Evolutionary conservation across 2,113 vertebrate species (phyloP).

Genomic region (Gobiocypris rarus): DNA sequence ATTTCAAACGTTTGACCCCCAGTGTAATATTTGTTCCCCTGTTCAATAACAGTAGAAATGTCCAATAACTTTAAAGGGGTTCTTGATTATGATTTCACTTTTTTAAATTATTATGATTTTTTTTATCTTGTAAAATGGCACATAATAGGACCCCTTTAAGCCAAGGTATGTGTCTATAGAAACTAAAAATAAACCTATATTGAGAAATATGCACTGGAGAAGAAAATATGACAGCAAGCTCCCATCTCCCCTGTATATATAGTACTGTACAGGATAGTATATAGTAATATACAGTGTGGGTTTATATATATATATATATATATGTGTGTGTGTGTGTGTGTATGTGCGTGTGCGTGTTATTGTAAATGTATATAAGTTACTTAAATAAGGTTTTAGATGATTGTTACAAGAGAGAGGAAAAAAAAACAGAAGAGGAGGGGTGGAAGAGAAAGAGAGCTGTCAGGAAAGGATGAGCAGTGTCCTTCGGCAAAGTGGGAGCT

Average conservation of each 20-base stretch:
- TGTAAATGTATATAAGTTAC: not conserved
- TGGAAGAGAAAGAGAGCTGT: conserved; percentile 59
- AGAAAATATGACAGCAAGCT: not conserved
- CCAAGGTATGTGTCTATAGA: not conserved
- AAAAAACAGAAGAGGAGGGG: not conserved
- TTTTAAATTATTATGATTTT: too few relatives aligned
- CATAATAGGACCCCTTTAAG: too few relatives aligned
- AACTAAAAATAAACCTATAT: not conserved
- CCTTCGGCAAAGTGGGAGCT: conserved; percentile 65
- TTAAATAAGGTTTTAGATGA: not conserved
- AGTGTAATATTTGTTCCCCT: not conserved
- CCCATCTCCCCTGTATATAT: not conserved
- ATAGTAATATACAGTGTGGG: not conserved
- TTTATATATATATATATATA: too few relatives aligned
- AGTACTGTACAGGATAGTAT: too few relatives aligned
- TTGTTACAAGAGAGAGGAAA: conserved; percentile 1
- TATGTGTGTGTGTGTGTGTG: too few relatives aligned
- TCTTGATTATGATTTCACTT: too few relatives aligned
- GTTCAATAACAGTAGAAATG: not conserved
- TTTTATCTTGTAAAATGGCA: too few relatives aligned
- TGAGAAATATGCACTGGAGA: not conserved
- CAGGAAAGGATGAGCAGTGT: conserved; percentile 66
- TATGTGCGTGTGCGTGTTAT: too few relatives aligned
- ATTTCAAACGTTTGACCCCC: too few relatives aligned
- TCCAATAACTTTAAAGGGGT: too few relatives aligned